These are phyloP conservation scores for Aethina tumida DNA, from an alignment of 1,140 invertebrate genomes.

Conservation along the genomic window DNA sequence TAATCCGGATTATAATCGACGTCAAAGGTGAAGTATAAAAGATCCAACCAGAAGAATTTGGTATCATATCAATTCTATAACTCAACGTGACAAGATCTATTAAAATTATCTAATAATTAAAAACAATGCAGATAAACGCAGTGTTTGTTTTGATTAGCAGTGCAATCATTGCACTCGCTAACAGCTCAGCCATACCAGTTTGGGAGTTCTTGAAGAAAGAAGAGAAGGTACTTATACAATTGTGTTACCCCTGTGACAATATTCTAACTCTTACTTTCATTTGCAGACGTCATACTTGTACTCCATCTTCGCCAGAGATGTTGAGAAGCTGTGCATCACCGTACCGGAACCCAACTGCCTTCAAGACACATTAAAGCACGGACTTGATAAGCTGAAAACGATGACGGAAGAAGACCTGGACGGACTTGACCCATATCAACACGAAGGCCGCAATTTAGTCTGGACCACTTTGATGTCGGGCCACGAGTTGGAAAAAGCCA, in stretches of 20 bases:
- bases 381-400: conserved; percentile 49
- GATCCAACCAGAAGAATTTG: too few species aligned
- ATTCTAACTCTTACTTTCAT: too few species aligned
- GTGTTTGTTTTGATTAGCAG: too few species aligned
- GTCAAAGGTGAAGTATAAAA: too few species aligned
- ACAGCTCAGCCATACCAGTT: conserved; percentile 60
- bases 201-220: conserved; percentile 58
- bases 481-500: conserved; percentile 36
- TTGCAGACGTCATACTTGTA: conserved; percentile 60
- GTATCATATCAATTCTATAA: too few species aligned
- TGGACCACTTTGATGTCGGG: conserved; percentile 54
- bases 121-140: too few species aligned
- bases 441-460: too few species aligned
- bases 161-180: too few species aligned
- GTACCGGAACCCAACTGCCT: conserved; percentile 52
- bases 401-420: conserved; percentile 55
- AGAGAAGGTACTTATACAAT: conserved; percentile 59
- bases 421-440: conserved; percentile 59
- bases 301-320: conserved; percentile 55
- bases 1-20: too few species aligned
- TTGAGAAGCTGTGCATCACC: conserved; percentile 49
- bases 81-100: too few species aligned
- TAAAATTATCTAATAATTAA: too few species aligned
- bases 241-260: too few species aligned
- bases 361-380: conserved; percentile 52